Evolutionary conservation across 2,113 vertebrate genomes (phyloP), one percentile per base, ranked within the genome.

Genomic region (Paramormyrops kingsleyae): DNA sequence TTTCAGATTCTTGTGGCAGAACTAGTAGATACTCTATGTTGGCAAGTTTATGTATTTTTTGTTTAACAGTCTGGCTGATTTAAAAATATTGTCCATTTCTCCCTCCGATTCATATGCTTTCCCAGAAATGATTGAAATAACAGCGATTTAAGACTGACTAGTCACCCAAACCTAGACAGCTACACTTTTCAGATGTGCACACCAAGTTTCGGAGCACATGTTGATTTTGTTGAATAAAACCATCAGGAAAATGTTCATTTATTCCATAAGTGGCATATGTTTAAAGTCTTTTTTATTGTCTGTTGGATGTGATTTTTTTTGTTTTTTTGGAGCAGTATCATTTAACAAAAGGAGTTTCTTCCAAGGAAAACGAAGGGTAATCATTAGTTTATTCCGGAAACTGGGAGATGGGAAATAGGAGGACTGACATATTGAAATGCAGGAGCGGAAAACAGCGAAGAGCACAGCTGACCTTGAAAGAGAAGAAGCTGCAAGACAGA

Each of bases 11-110:
- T 91, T 77, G 86, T 74, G 31, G 49, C 88, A 92, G 88, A 62
- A 85, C 74, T 87, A 94, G 92, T 94, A 95, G 93, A 92, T 91
- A 94, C 94, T 95, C 93, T 27, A 89, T 91, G 90, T 93, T 94
- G 93, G 92, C 93, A 87, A 56, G 88, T 47, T 87, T n/a, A 66
- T 91, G 92, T 94, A 7, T 49, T 88, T 90, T 94, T 53, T 88
- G 92, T 89, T 92, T 90, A 93, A 88, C 83, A 87, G 83, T 17
- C 90, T 87, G 89, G 88, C 27, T 56, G 46, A 49, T 89, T 90
- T 10, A 47, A 83, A 88, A 59, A 47, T 88, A 84, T 87, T 91
- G 90, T 92, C 92, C 50, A 87, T 92, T 62, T 89, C 70, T 89
- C 52, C 47, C 53, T 62, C 42, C 47, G 31, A 92, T 92, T 92